A percentile compares a stretch with the other conserved stretches of the same genome.
phyloP scores from a whole-genome alignment of 1,140 invertebrate genomes.

The Drosophila triauraria region DNA sequence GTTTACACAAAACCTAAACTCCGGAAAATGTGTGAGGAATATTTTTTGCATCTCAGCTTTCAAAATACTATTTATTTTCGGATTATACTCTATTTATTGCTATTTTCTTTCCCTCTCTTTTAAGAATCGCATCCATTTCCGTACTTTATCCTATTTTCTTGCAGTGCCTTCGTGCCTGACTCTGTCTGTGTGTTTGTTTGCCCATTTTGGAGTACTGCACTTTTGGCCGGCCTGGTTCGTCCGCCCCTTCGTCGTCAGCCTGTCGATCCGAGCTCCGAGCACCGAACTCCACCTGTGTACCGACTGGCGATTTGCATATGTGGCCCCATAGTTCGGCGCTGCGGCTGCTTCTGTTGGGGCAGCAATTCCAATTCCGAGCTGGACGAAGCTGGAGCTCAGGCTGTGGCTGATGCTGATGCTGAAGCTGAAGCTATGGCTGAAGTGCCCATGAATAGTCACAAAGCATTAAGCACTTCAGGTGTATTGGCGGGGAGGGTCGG shows the following conservation, averaged over 20 bases:
- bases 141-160: slow-evolving; percentile 1
- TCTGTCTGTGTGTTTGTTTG: slow-evolving; percentile 59
- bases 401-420: neutral
- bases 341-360: slow-evolving; percentile 73
- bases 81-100: no score
- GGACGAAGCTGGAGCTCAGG: neutral
- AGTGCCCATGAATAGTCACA: slow-evolving; percentile 83
- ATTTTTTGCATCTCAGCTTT: no score
- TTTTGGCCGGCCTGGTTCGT: slow-evolving; percentile 63
- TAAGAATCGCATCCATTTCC: neutral
- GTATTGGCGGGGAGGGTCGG: slow-evolving; percentile 38
- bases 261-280: slow-evolving; percentile 45
- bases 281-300: slow-evolving; percentile 70
- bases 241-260: slow-evolving; percentile 37
- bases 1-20: no score
- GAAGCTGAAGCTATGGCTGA: slow-evolving; percentile 51
- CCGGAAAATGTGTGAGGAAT: no score
- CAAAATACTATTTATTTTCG: no score
- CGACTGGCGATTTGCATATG: slow-evolving; percentile 81
- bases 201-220: slow-evolving; percentile 79
- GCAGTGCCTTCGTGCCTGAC: slow-evolving; percentile 16
- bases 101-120: neutral
- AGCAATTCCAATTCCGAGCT: slow-evolving; percentile 50
- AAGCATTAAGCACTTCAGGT: slow-evolving; percentile 81
- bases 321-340: slow-evolving; percentile 60